Base-by-base conservation (phyloP, 2,797 vertebrate species). In the Acanthis flammea region DNA sequence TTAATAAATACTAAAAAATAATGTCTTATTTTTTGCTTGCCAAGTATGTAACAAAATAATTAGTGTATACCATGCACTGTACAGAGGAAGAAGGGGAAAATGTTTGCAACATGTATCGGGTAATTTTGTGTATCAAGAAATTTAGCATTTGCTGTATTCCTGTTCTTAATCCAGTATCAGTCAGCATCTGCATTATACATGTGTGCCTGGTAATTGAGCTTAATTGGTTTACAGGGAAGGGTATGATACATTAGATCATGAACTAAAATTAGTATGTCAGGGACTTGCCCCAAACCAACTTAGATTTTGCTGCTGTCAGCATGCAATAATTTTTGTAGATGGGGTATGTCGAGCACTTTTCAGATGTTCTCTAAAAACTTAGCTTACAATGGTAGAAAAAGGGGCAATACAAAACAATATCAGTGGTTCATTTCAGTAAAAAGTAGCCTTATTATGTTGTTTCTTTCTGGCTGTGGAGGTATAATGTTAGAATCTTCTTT, bases 21-120 rank as follows among this genome's bases (percentile, higher is more conserved):
- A 41, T 23, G 19, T 63, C 31, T 73, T 73, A 42, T 44, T 58
- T 58, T 58, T 74, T 63, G 5, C 72, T 53, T 86, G 9, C 48
- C 37, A 18, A 21, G 3, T 53, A 31, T 88, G 62, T 73, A 55
- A 39, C 4, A 63, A 45, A 76, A 35, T 31, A 65, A 75, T 31
- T 35, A 1, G 3, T 25, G 7, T 33, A 30, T 11, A 4, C 19
- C 16, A n/a, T 51, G 41, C 6, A 3, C 4, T 16, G 45, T 19
- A 37, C 6, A 48, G 37, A 41, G 41, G 54, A 75, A 72, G 35
- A 63, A 77, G n/a, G 31, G 60, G 15, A 77, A 76, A 67, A 53
- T 42, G 3, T 58, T 75, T 76, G 15, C 28, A 63, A 70, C 87
- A 63, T 50, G 1, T 73, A 63, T 31, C 4, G 3, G 44, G 16